phyloP scores from a whole-genome alignment of 2,113 vertebrate genomes.

The Malaclemys terrapin region DNA sequence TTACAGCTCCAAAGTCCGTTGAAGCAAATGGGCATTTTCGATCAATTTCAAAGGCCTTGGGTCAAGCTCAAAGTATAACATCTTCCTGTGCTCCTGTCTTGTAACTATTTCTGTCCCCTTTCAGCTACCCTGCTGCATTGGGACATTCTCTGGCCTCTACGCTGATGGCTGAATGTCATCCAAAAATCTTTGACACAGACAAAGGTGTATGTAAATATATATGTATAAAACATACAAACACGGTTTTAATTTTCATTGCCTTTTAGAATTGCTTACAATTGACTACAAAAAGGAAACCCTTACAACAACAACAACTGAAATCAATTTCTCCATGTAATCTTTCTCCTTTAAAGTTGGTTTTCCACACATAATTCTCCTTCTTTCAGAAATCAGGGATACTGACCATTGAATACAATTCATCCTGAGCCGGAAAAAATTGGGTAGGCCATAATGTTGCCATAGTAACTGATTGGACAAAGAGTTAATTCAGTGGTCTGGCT shows the following conservation, averaged over 20 bases:
- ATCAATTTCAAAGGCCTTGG: neutral
- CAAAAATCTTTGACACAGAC: neutral
- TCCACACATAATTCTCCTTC: neutral
- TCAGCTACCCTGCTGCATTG: neutral
- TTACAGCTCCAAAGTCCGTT: neutral
- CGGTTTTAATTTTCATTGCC: neutral
- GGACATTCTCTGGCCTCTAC: neutral
- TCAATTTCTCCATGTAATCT: neutral
- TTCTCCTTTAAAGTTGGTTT: neutral
- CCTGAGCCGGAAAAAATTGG: conserved; percentile 12
- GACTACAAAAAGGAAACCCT: neutral
- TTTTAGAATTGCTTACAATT: neutral
- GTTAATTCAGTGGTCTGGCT: conserved; percentile 44
- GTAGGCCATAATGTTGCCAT: conserved; percentile 40
- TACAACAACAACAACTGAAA: neutral
- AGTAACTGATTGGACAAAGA: conserved; percentile 52
- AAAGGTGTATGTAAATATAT: neutral
- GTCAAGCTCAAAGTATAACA: neutral
- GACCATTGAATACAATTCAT: conserved; percentile 38
- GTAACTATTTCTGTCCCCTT: neutral
- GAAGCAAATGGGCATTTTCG: neutral
- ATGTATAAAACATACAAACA: neutral
- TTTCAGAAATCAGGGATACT: conserved; percentile 20
- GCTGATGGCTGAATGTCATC: rapidly evolving
- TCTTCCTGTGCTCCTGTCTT: neutral